These are phyloP conservation scores for Phthorimaea operculella DNA, from an alignment of 1,140 invertebrate species.

Conservation along the genomic window DNA sequence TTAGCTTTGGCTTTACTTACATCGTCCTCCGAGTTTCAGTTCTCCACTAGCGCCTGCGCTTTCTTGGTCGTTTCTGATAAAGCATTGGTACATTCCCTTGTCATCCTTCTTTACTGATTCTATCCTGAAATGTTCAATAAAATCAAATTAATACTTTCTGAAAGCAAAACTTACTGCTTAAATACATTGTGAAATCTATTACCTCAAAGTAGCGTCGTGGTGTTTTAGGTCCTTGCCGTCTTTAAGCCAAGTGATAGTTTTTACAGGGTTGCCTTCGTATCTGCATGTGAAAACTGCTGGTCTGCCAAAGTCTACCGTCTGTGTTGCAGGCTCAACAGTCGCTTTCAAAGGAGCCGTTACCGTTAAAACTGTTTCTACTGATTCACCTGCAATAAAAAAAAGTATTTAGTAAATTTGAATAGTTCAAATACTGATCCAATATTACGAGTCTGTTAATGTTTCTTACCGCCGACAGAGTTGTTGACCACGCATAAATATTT, in stretches of 20 bases:
- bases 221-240: constrained; percentile 87
- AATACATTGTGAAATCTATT: constrained; percentile 4
- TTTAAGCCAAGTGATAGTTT: constrained; percentile 91
- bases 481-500: constrained; percentile 95
- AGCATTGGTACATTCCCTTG: constrained; percentile 98
- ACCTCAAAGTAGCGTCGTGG: constrained; percentile 78
- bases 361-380: constrained; percentile 90
- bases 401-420: not conserved
- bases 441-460: not conserved
- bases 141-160: constrained; percentile 5
- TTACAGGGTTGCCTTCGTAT: constrained; percentile 90
- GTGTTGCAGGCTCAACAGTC: constrained; percentile 87
- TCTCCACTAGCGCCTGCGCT: constrained; percentile 92
- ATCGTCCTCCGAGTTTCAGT: constrained; percentile 91
- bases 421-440: not conserved
- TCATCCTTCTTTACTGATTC: constrained; percentile 93
- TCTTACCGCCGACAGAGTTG: constrained; percentile 85
- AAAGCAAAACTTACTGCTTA: not conserved
- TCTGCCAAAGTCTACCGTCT: constrained; percentile 92
- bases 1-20: constrained; percentile 69
- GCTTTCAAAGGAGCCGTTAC: constrained; percentile 91
- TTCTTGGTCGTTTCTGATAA: constrained; percentile 93
- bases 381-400: constrained; percentile 72
- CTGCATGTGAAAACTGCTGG: constrained; percentile 91
- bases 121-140: constrained; percentile 69